A percentile compares a stretch with the other conserved stretches of the same genome.
Evolutionary conservation across 2,113 vertebrate species (phyloP).

Genomic region (Chiloscyllium plagiosum): DNA sequence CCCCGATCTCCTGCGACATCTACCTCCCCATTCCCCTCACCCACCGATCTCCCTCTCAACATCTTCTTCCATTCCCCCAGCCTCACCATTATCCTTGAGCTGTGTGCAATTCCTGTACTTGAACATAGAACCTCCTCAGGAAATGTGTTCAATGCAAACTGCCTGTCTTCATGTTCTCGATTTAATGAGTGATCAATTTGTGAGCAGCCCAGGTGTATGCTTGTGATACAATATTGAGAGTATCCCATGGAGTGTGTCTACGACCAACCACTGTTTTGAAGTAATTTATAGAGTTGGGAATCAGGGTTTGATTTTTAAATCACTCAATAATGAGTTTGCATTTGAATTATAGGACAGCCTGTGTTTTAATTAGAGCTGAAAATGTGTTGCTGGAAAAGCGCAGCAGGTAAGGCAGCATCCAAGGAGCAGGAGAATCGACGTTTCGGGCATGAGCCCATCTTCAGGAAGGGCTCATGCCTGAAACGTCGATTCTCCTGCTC

Average conservation of each 20-base stretch:
- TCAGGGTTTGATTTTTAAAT: constrained; percentile 21
- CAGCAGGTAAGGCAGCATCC: no score
- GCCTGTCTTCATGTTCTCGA: not conserved
- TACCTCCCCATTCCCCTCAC: no score
- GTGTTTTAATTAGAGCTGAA: not conserved
- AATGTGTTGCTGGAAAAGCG: no score
- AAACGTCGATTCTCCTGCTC: no score
- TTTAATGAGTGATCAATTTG: not conserved
- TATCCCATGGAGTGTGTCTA: not conserved
- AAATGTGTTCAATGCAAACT: not conserved
- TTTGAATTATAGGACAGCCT: constrained; percentile 25
- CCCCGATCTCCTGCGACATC: no score
- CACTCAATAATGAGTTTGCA: constrained; percentile 14
- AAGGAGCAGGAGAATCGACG: no score
- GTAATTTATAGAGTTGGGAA: constrained; percentile 7
- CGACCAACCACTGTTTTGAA: not conserved
- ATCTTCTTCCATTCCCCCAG: no score
- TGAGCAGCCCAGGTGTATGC: not conserved
- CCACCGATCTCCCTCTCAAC: no score
- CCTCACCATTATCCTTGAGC: no score
- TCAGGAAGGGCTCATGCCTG: no score
- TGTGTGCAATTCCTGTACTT: no score
- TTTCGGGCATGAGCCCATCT: no score
- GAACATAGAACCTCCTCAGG: not conserved
- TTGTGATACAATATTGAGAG: not conserved